phyloP scores from a whole-genome alignment of 2,888 invertebrate species.

The Caenorhabditis afra region DNA sequence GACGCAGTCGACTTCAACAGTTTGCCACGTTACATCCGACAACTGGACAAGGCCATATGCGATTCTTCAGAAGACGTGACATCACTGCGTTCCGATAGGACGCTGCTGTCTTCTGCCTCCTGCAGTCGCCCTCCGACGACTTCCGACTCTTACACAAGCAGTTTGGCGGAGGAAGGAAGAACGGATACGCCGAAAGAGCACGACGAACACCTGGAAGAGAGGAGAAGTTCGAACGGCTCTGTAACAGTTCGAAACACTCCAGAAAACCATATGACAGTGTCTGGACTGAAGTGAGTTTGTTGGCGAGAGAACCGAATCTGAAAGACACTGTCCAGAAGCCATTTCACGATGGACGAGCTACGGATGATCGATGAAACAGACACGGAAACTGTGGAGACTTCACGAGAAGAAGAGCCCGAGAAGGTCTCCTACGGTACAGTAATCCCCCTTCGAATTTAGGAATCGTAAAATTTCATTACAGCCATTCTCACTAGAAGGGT shows the following conservation, averaged over 20 bases:
- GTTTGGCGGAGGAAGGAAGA: slow-evolving; percentile 36
- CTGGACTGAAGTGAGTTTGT: slow-evolving; percentile 32
- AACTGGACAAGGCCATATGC: slow-evolving; percentile 30
- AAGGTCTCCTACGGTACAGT: slow-evolving; percentile 26
- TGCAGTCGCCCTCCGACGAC: slow-evolving; percentile 52
- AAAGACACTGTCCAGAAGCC: slow-evolving; percentile 28
- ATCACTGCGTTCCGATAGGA: slow-evolving; percentile 33
- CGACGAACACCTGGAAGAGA: not conserved
- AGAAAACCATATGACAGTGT: slow-evolving; percentile 17
- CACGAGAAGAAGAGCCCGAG: slow-evolving; percentile 30
- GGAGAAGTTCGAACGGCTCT: slow-evolving; percentile 25
- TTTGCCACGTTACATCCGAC: slow-evolving; percentile 45
- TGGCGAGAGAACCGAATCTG: not conserved
- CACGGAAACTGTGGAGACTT: slow-evolving; percentile 48
- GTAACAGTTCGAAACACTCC: slow-evolving; percentile 1
- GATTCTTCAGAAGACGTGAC: slow-evolving; percentile 36
- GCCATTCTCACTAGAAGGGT: slow-evolving; percentile 24
- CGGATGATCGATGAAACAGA: slow-evolving; percentile 62
- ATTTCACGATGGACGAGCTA: slow-evolving; percentile 55
- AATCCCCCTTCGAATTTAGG: too few relatives aligned
- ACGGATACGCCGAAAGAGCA: slow-evolving; percentile 21
- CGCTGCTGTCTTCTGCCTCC: slow-evolving; percentile 29
- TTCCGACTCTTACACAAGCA: slow-evolving; percentile 48
- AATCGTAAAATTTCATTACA: not conserved
- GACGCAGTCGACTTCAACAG: slow-evolving; percentile 41